These are phyloP conservation scores for Odocoileus virginianus DNA, from an alignment of 2,113 vertebrate genomes.

Conservation along the genomic window DNA sequence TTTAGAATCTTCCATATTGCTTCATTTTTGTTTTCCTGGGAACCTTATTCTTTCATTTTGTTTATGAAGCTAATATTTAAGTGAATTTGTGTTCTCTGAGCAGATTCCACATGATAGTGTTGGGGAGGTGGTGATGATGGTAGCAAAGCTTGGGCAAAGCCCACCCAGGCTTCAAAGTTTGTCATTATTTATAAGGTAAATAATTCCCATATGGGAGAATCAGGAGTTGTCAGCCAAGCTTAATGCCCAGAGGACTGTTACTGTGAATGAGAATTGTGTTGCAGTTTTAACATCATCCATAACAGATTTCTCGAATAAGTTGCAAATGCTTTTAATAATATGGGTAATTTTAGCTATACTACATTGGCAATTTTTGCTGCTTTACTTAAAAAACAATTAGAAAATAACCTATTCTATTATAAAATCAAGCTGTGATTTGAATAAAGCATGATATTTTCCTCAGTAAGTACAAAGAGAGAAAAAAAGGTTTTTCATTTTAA, in stretches of 20 bases:
- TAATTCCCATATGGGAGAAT: background rate
- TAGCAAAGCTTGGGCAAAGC: slow-evolving; percentile 39
- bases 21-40: slow-evolving; percentile 43
- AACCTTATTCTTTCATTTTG: slow-evolving; percentile 18
- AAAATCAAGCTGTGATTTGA: slow-evolving; percentile 43
- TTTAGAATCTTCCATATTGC: background rate
- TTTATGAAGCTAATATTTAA: slow-evolving; percentile 31
- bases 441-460: slow-evolving; percentile 23
- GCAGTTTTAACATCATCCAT: slow-evolving; percentile 32
- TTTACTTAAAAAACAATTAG: background rate
- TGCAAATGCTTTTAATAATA: slow-evolving; percentile 59
- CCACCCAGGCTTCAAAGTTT: slow-evolving; percentile 50
- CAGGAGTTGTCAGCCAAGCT: background rate
- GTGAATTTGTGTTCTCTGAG: slow-evolving; percentile 16
- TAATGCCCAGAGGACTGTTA: background rate
- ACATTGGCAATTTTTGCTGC: slow-evolving; percentile 7
- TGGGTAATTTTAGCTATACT: slow-evolving; percentile 52
- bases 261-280: slow-evolving; percentile 30
- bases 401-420: background rate
- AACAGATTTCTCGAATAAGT: slow-evolving; percentile 44
- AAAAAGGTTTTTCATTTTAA: slow-evolving; percentile 8
- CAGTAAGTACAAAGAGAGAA: background rate
- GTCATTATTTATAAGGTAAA: slow-evolving; percentile 41
- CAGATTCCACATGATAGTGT: background rate
- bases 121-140: background rate